phyloP scores from a whole-genome alignment of 2,888 invertebrate genomes.

The Drosophila lutescens region DNA sequence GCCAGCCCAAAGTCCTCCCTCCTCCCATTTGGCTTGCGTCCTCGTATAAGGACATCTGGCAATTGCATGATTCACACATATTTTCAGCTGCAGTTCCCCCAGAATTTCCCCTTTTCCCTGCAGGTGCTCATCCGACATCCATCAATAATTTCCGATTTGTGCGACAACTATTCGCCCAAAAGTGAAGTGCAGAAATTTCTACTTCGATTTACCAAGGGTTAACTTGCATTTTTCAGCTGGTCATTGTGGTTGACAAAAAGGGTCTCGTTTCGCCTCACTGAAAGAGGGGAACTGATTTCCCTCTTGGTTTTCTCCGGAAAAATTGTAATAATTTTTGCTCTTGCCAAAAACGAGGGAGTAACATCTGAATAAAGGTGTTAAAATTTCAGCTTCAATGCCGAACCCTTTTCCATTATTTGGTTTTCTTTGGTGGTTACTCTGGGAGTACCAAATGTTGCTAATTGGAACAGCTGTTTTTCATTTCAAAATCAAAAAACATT shows the following conservation, averaged over 20 bases:
- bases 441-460: slow-evolving; percentile 23
- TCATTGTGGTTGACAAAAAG: slow-evolving; percentile 52
- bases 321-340: slow-evolving; percentile 42
- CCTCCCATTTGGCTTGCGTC: slow-evolving; percentile 31
- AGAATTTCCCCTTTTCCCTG: slow-evolving; percentile 29
- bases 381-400: slow-evolving; percentile 27
- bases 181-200: slow-evolving; percentile 65
- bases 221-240: slow-evolving; percentile 63
- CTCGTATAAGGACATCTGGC: slow-evolving; percentile 34
- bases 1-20: slow-evolving; percentile 6
- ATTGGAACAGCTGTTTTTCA: slow-evolving; percentile 52
- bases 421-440: slow-evolving; percentile 30
- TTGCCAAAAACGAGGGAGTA: slow-evolving; percentile 27
- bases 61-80: slow-evolving; percentile 37
- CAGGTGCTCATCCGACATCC: slow-evolving; percentile 63
- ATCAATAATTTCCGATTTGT: slow-evolving; percentile 50
- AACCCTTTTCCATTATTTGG: slow-evolving; percentile 51
- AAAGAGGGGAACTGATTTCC: slow-evolving; percentile 39
- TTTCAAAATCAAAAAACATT: background rate
- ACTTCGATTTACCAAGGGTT: slow-evolving; percentile 50
- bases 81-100: slow-evolving; percentile 47
- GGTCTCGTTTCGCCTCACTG: slow-evolving; percentile 23
- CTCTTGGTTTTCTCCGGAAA: slow-evolving; percentile 36
- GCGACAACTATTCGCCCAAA: slow-evolving; percentile 40
- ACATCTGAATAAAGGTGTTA: slow-evolving; percentile 52